phyloP scores from a whole-genome alignment of 2,888 invertebrate genomes.

The Drosophila dives region DNA sequence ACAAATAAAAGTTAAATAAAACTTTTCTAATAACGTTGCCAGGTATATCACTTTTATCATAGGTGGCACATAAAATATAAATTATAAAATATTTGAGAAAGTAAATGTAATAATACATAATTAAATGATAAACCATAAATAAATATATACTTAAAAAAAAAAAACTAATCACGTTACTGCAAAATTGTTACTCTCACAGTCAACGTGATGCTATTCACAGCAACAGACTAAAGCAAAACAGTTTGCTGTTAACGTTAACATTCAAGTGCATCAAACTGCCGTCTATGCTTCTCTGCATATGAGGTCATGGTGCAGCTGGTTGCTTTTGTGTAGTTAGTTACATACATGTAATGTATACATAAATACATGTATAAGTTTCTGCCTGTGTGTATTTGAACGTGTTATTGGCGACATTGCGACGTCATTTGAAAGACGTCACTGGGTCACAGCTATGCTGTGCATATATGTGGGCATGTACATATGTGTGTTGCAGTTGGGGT shows the following conservation, averaged over 20 bases:
- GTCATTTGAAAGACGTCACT: slow-evolving; percentile 58
- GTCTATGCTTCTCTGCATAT: slow-evolving; percentile 30
- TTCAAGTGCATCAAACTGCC: slow-evolving; percentile 1
- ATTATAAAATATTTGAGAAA: background rate
- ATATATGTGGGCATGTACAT: background rate
- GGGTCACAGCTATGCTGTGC: slow-evolving; percentile 42
- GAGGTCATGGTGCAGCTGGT: slow-evolving; percentile 48
- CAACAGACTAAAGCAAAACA: background rate
- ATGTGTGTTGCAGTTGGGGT: slow-evolving; percentile 18
- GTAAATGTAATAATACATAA: background rate
- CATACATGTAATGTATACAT: slow-evolving; percentile 13
- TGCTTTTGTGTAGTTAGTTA: slow-evolving; percentile 12
- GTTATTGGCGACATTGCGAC: slow-evolving; percentile 43
- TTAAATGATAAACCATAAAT: background rate
- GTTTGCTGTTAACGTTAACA: slow-evolving; percentile 40
- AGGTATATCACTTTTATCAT: background rate
- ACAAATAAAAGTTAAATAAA: background rate
- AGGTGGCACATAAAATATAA: background rate
- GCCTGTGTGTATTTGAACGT: slow-evolving; percentile 1
- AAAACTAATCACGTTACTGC: background rate
- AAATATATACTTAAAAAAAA: background rate
- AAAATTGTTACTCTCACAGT: slow-evolving; percentile 7
- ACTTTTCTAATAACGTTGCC: background rate
- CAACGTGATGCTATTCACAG: slow-evolving; percentile 1
- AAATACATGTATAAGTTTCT: background rate